Percentiles rank a stretch among this genome's conserved stretches.
phyloP scores from a whole-genome alignment of 2,797 vertebrate genomes.

The Poecilia picta region DNA sequence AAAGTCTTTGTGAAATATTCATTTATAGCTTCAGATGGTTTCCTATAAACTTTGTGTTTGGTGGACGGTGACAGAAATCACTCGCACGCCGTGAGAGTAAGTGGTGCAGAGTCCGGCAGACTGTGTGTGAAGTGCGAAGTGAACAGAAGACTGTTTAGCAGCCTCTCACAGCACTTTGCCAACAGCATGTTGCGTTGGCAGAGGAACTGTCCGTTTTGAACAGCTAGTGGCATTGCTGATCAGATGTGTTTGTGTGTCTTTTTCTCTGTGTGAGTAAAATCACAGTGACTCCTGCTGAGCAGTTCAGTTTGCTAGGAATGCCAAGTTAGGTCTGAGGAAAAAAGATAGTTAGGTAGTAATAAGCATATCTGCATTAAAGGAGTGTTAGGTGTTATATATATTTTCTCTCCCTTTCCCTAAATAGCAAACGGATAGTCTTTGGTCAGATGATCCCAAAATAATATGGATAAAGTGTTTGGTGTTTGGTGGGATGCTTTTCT shows the following conservation, averaged over 20 bases:
- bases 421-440: background rate
- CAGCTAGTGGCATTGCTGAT: conserved; percentile 67
- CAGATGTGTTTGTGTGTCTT: conserved; percentile 56
- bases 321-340: conserved; percentile 35
- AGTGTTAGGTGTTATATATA: background rate
- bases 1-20: conserved; percentile 2
- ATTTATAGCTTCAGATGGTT: conserved; percentile 28
- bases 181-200: conserved; percentile 78
- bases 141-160: conserved; percentile 71
- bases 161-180: conserved; percentile 66
- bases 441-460: background rate
- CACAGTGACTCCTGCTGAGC: conserved; percentile 28
- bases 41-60: conserved; percentile 24
- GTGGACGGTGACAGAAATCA: conserved; percentile 36
- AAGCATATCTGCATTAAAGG: conserved; percentile 28
- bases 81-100: conserved; percentile 59
- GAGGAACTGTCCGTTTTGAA: conserved; percentile 71
- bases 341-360: conserved; percentile 19
- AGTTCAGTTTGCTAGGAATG: conserved; percentile 38
- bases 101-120: conserved; percentile 53
- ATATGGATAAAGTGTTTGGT: background rate
- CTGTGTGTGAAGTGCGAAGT: conserved; percentile 76
- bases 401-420: background rate
- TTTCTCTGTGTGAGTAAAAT: conserved; percentile 30
- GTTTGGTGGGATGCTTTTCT: background rate